Evolutionary conservation across 2,797 vertebrate species (phyloP), one percentile per base, ranked within the genome.

Genomic region (Rhinatrema bivittatum): DNA sequence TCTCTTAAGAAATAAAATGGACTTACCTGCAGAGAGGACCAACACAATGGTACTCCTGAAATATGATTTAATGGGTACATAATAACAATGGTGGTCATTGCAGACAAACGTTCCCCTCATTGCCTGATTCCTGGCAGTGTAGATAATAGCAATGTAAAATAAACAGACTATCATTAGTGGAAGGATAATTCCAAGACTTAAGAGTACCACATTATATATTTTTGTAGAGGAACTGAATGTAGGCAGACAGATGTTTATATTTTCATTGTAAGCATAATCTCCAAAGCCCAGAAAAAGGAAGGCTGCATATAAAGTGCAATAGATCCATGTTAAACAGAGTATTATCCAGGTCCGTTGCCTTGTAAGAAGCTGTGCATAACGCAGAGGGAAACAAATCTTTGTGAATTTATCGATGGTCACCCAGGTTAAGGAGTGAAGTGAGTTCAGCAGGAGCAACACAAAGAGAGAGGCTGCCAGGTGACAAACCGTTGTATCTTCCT

Each of bases 81-180:
- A 73, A 67, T 78, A 79, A 35, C 86, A 88, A 47, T 87, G 84
- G 42, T 80, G 65, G 36, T 85, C 74, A 3, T 85, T 83, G 63
- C 85, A 87, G 34, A 70, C 59, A 51, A 85, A 87, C 0, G 78
- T 88, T 11, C 84, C 85, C 24, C 78, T 65, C 10, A 63, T 60
- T 2, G 74, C 76, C 60, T 87, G 86, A 12, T 70, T 78, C 27
- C 75, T 46, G 16, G 83, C 84, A 36, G 82, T 59, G 3, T 77
- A 65, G 7, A 79, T 66, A 3, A 87, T 74, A 41, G 71, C 78
- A 5, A 66, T 68, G 3, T 82, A 72, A 47, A 88, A 70, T 9
- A 44, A 52, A 39, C 78, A 78, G 65, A 70, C 70, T 23, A 59
- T 29, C 11, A 73, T 15, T 32, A 85, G 65, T 1, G 80, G 83